Conservation (phyloP, 2,888 invertebrate species). For the Leucophora obtusa region DNA sequence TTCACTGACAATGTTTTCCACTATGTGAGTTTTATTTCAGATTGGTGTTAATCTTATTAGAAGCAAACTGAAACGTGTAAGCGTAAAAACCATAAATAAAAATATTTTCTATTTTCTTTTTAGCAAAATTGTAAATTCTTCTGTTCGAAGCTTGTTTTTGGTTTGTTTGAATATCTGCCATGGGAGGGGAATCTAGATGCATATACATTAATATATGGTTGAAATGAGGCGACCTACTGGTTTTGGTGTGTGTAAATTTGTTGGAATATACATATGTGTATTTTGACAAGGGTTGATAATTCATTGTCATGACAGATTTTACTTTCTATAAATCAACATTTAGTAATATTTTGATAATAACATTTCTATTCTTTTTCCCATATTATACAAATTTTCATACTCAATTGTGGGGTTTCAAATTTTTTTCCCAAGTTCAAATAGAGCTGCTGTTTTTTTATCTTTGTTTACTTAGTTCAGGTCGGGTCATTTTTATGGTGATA, state of each 20-base stretch:
- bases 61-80: conserved; percentile 27
- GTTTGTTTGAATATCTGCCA: background rate
- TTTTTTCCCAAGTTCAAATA: conserved; percentile 4
- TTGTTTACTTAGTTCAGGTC: conserved; percentile 15
- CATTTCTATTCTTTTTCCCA: conserved; percentile 37
- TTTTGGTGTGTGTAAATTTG: background rate
- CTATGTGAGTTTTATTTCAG: conserved; percentile 3
- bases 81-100: conserved; percentile 46
- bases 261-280: background rate
- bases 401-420: conserved; percentile 6
- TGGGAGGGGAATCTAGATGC: background rate
- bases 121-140: background rate
- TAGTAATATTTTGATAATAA: conserved; percentile 55
- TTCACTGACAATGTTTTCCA: background rate
- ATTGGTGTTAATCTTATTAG: conserved; percentile 39
- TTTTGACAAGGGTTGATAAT: conserved; percentile 64
- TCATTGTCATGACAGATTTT: conserved; percentile 63
- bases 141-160: conserved; percentile 1
- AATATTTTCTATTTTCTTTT: conserved; percentile 39
- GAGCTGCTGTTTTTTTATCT: conserved; percentile 6
- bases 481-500: conserved; percentile 51
- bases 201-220: background rate
- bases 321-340: conserved; percentile 61
- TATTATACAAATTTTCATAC: background rate
- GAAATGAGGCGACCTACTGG: background rate